These are phyloP conservation scores for Penaeus chinensis DNA, from an alignment of 1,140 invertebrate genomes.

Conservation along the genomic window DNA sequence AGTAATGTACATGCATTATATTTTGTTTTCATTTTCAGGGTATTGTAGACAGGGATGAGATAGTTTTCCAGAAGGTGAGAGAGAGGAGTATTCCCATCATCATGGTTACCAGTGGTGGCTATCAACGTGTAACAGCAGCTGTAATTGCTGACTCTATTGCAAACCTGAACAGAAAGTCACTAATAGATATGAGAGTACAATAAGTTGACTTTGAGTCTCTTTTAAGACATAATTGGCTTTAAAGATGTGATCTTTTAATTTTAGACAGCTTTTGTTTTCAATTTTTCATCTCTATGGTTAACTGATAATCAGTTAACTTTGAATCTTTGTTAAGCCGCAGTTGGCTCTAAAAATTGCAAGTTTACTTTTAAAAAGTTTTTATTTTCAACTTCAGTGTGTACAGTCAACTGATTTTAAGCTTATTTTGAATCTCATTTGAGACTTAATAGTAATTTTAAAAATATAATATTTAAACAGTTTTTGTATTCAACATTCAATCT, in stretches of 20 bases:
- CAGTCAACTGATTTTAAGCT: no score
- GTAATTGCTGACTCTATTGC: slow-evolving; percentile 86
- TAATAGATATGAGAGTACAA: slow-evolving; percentile 38
- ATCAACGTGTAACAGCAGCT: slow-evolving; percentile 78
- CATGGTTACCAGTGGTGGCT: slow-evolving; percentile 91
- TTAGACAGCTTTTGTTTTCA: background rate
- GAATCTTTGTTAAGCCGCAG: no score
- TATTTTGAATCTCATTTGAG: no score
- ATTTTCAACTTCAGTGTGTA: no score
- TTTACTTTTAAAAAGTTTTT: no score
- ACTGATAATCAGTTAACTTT: no score
- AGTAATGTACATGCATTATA: background rate
- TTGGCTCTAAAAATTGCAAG: no score
- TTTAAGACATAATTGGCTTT: background rate
- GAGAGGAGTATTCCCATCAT: slow-evolving; percentile 79
- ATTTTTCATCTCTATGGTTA: no score
- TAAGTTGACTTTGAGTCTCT: background rate
- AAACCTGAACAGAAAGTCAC: slow-evolving; percentile 72
- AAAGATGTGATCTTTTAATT: background rate
- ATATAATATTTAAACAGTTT: no score
- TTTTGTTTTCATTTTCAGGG: slow-evolving; percentile 72
- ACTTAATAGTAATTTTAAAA: no score
- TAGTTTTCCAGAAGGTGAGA: slow-evolving; percentile 81
- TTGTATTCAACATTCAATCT: no score
- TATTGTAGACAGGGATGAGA: slow-evolving; percentile 83